Percentiles rank a stretch among this genome's conserved stretches.
phyloP scores from a whole-genome alignment of 2,888 invertebrate species.

The Drosophila mimica region DNA sequence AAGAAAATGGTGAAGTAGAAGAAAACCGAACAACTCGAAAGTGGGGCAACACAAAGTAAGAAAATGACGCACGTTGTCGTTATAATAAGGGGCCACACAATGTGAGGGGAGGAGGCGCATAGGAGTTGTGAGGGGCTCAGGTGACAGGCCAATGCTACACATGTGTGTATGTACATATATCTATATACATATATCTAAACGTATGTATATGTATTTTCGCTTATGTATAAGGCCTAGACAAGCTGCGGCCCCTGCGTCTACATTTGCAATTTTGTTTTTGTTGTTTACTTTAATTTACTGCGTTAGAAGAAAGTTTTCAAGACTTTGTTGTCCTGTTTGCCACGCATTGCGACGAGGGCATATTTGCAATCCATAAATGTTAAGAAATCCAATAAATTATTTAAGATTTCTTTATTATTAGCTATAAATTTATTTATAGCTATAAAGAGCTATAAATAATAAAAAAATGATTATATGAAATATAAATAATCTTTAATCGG shows the following conservation, averaged over 20 bases:
- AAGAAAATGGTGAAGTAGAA: slow-evolving; percentile 35
- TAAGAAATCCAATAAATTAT: background rate
- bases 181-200: background rate
- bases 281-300: slow-evolving; percentile 20
- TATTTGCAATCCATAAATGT: background rate
- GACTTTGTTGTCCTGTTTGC: slow-evolving; percentile 1
- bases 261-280: slow-evolving; percentile 36
- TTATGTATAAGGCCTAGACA: slow-evolving; percentile 39
- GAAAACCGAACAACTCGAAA: slow-evolving; percentile 55
- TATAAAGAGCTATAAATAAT: background rate
- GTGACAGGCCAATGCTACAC: slow-evolving; percentile 39
- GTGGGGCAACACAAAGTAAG: slow-evolving; percentile 61
- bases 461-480: background rate
- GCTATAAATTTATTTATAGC: no score
- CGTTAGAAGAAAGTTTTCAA: background rate
- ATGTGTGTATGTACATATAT: slow-evolving; percentile 13
- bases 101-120: background rate
- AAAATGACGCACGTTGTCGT: slow-evolving; percentile 72
- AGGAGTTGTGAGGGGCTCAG: slow-evolving; percentile 4
- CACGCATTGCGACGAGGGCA: background rate
- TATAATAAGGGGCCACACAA: slow-evolving; percentile 66
- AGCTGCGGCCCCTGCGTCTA: slow-evolving; percentile 41
- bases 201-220: background rate
- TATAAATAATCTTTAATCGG: background rate
- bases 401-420: background rate